Conservation (phyloP, 35 echinoderm and acorn worm species). For the Nesometra sesokonis region DNA sequence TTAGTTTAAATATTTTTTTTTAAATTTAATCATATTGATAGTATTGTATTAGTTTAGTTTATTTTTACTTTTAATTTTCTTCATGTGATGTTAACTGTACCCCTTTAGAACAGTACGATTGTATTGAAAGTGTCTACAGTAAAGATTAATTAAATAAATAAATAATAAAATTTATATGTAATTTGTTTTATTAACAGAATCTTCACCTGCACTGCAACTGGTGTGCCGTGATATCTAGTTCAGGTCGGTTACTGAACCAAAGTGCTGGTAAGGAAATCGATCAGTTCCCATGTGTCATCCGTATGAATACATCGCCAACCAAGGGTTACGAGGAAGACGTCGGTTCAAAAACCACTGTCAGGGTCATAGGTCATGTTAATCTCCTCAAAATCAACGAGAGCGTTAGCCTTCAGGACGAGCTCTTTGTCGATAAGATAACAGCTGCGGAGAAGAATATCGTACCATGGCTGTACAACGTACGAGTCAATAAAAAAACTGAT, state of each 20-base stretch:
- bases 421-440: conserved; percentile 60
- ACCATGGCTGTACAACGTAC: conserved; percentile 76
- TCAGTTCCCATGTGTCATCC: conserved; percentile 62
- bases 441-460: conserved; percentile 59
- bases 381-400: conserved; percentile 46
- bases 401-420: conserved; percentile 51
- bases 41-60: no score
- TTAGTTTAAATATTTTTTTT: no score
- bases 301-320: conserved; percentile 80
- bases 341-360: conserved; percentile 61
- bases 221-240: conserved; percentile 81
- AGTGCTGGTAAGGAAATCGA: conserved; percentile 77
- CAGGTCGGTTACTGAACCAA: conserved; percentile 61
- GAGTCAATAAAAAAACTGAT: conserved; percentile 72
- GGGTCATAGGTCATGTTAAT: conserved; percentile 57
- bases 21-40: no score
- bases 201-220: conserved; percentile 47
- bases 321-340: conserved; percentile 76
- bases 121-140: no score
- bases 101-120: no score
- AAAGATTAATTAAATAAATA: no score
- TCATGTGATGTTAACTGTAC: no score
- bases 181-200: conserved; percentile 21
- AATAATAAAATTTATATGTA: background rate
- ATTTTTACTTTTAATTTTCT: no score